phyloP scores from a whole-genome alignment of 2,888 invertebrate species.

The Lumbricus terrestris region DNA sequence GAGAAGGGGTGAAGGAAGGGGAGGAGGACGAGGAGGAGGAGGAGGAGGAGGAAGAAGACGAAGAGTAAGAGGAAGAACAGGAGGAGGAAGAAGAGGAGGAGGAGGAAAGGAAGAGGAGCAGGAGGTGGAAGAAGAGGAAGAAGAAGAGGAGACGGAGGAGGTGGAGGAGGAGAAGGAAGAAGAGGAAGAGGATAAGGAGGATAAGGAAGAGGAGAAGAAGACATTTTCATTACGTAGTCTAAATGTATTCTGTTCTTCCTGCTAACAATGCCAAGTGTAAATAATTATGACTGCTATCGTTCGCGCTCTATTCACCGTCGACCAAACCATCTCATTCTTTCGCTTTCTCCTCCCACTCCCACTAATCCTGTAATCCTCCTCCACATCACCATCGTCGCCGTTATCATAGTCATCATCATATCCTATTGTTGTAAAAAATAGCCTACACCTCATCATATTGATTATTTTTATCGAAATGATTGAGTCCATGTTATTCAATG shows the following conservation, averaged over 20 bases:
- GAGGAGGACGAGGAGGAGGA: not conserved
- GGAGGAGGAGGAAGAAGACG: not conserved
- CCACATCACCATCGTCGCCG: too few relatives aligned
- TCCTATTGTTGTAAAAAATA: not conserved
- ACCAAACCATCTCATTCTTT: too few relatives aligned
- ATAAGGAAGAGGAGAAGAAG: not conserved
- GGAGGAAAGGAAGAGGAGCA: not conserved
- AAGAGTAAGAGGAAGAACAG: not conserved
- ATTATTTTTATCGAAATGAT: not conserved
- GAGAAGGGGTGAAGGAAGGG: not conserved
- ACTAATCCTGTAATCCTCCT: too few relatives aligned
- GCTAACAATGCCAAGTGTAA: too few relatives aligned
- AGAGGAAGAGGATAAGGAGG: not conserved
- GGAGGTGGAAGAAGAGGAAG: not conserved
- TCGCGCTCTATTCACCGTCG: too few relatives aligned
- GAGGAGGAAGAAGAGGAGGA: not conserved
- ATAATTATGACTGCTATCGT: too few relatives aligned
- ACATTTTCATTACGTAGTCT: not conserved
- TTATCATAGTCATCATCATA: too few relatives aligned
- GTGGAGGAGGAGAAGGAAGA: not conserved
- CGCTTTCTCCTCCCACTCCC: too few relatives aligned
- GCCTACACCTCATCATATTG: not conserved
- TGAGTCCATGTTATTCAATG: not conserved
- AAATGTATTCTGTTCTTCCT: too few relatives aligned
- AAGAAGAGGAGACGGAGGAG: too few relatives aligned